Evolutionary conservation across 1,140 invertebrate species (phyloP), one percentile per base, ranked within the genome.

Genomic region (Bombus balteatus): DNA sequence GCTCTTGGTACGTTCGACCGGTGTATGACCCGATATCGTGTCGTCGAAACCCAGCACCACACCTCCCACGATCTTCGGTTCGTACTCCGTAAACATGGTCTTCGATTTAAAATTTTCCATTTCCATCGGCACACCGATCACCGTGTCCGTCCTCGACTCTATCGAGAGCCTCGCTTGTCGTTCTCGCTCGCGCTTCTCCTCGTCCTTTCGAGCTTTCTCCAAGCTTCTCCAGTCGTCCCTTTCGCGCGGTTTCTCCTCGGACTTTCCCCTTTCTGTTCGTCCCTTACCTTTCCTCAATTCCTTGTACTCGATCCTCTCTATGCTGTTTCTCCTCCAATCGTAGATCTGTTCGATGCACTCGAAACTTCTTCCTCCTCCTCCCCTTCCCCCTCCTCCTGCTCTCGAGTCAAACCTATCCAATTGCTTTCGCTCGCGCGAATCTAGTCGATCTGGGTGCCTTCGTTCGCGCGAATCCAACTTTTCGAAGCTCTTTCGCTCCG

Each of bases 1-100:
- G 89, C 97, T 98, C 92, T 98, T 98, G 13, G 97, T 98, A 81
- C 97, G 95, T 94, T 98, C 97, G 0, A 98, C 97, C 1, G 97
- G 97, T 32, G 96, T 96, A 91, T 97, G 97, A 28, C 94, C 91
- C 0, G 94, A 90, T 28, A 95, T 75, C 9, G 92, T 78, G 43
- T 95, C 94, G 53, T 95, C 94, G 87, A 95, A 95, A 8, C 95
- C 95, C 22, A 96, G 83, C 0, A 96, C 95, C 8, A 94, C 84
- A 5, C 95, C 94, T 0, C 94, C 94, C 71, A 95, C 91, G 62
- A 95, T 92, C 88, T 96, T 96, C 0, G 95, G 95, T 81, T 95
- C 93, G 83, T 95, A 96, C 84, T 96, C 95, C 12, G 93, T 75
- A 82, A 95, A 95, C 9, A 94, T 91, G 0, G 93, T 82, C 84